phyloP scores from a whole-genome alignment of 2,797 vertebrate genomes.

The Nyctibius grandis region DNA sequence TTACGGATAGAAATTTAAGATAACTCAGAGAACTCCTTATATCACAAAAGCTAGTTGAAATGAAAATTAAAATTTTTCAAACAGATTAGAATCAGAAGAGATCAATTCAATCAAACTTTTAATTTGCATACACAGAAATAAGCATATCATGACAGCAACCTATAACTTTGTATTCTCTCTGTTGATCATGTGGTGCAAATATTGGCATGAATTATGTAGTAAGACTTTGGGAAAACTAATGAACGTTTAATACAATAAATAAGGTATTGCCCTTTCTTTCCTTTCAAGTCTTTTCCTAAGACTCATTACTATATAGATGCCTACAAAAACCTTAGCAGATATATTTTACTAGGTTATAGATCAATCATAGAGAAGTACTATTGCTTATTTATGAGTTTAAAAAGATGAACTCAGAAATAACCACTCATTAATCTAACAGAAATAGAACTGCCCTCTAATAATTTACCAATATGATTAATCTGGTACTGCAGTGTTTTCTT shows the following conservation, averaged over 20 bases:
- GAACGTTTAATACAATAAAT: background rate
- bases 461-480: background rate
- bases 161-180: background rate
- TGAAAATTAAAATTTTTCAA: background rate
- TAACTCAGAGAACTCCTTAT: background rate
- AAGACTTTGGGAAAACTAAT: background rate
- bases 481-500: background rate
- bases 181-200: background rate
- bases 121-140: background rate
- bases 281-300: background rate
- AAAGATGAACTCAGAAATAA: background rate
- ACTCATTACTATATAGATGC: background rate
- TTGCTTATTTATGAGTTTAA: background rate
- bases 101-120: background rate
- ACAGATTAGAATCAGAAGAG: background rate
- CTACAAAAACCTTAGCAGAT: background rate
- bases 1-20: background rate
- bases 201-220: background rate
- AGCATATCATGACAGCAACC: background rate
- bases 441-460: background rate
- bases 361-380: background rate
- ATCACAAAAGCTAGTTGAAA: background rate
- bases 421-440: background rate
- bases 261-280: background rate
- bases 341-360: background rate